Conservation (phyloP, 2,113 vertebrate species). For the Neopipo cinnamomea region DNA sequence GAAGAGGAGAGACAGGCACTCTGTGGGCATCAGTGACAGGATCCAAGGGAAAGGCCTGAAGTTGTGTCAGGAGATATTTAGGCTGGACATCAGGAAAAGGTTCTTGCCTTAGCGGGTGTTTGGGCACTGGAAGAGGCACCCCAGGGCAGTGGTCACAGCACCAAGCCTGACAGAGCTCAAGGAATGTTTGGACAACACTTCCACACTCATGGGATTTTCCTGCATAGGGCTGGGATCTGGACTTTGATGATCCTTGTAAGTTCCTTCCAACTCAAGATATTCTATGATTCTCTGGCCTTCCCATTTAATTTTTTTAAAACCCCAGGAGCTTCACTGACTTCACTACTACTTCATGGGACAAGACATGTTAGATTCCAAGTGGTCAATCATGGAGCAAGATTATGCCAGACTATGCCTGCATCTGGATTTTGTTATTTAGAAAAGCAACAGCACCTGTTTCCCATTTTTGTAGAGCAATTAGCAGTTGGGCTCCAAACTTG, state of each 20-base stretch:
- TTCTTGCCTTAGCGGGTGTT: accelerated
- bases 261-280: not conserved
- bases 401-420: not conserved
- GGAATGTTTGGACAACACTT: not conserved
- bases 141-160: not conserved
- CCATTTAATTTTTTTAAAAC: not conserved
- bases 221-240: not conserved
- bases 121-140: not conserved
- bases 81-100: accelerated
- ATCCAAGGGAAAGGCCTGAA: not conserved
- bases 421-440: not conserved
- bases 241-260: not conserved
- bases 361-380: not conserved
- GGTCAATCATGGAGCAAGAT: not conserved
- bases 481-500: not conserved
- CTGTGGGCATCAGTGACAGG: not conserved
- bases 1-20: not conserved
- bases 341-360: not conserved
- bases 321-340: not conserved
- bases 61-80: not conserved
- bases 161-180: not conserved
- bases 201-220: not conserved
- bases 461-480: not conserved
- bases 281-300: not conserved
- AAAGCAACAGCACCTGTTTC: not conserved